Conservation (phyloP, 2,797 vertebrate species). For the Sorex maritimensis region DNA sequence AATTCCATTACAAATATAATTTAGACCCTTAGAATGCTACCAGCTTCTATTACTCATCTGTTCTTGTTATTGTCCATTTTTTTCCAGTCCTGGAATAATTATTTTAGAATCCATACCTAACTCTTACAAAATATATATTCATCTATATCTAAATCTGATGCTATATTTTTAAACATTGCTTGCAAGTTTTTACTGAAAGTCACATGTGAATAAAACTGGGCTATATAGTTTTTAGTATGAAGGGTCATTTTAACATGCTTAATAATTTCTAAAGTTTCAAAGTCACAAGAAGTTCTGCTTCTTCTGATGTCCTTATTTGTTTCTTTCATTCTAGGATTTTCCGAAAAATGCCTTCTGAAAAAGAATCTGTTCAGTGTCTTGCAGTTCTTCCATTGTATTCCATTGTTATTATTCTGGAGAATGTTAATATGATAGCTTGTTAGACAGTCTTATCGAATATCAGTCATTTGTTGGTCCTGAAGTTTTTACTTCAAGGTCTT, state of each 20-base stretch:
- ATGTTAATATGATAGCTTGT: not conserved
- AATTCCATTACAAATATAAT: no score
- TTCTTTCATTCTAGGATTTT: not conserved
- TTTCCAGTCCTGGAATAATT: not conserved
- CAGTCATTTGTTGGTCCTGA: not conserved
- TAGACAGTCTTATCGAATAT: not conserved
- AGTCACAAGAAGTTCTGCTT: not conserved
- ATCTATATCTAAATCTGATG: not conserved
- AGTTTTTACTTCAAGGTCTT: not conserved
- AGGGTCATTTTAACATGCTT: not conserved
- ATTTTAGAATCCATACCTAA: not conserved
- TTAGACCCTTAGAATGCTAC: no score
- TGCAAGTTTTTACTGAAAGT: not conserved
- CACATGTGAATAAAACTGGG: not conserved
- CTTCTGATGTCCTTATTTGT: not conserved
- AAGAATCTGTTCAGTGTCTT: not conserved
- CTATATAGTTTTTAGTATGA: no score
- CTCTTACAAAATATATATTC: slow-evolving; percentile 17
- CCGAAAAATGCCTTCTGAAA: not conserved
- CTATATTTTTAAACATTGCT: not conserved
- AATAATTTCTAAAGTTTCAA: not conserved
- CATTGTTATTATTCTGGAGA: not conserved
- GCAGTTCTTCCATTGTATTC: not conserved
- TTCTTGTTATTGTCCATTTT: no score
- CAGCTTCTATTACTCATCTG: no score